phyloP scores from a whole-genome alignment of 2,797 vertebrate species.

The Xenopus petersii region DNA sequence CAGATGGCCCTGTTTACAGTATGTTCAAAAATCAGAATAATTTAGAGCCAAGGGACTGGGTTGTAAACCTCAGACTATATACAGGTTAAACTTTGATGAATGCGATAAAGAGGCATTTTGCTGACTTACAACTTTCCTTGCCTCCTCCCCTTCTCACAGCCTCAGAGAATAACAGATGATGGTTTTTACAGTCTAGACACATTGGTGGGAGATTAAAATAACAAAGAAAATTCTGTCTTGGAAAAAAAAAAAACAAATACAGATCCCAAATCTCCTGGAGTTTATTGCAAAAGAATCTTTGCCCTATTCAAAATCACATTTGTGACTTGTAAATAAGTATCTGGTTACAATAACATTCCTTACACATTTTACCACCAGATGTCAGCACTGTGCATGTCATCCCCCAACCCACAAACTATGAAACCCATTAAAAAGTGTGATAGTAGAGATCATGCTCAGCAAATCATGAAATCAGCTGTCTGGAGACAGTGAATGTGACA shows the following conservation, averaged over 20 bases:
- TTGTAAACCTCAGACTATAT: no score
- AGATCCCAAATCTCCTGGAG: slow-evolving; percentile 40
- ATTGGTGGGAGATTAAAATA: slow-evolving; percentile 53
- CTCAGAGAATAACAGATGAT: background rate
- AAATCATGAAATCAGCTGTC: slow-evolving; percentile 52
- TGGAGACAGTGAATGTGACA: slow-evolving; percentile 52
- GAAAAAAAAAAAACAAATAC: slow-evolving; percentile 18
- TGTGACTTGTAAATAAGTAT: slow-evolving; percentile 20
- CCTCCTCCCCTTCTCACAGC: background rate
- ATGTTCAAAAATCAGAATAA: no score
- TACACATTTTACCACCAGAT: slow-evolving; percentile 58
- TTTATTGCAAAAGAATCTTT: slow-evolving; percentile 22
- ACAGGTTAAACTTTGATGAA: no score
- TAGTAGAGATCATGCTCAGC: slow-evolving; percentile 51
- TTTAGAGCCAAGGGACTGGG: no score
- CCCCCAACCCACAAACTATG: background rate
- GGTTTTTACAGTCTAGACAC: slow-evolving; percentile 44
- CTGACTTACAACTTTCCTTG: no score
- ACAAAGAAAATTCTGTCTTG: slow-evolving; percentile 47
- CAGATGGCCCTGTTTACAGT: no score
- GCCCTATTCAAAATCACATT: rapidly evolving
- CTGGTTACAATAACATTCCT: slow-evolving; percentile 15
- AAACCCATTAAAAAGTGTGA: background rate
- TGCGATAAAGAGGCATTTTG: no score
- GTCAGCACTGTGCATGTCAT: slow-evolving; percentile 54